Evolutionary conservation across 2,113 vertebrate species (phyloP).

Genomic region (Bathybates hornii): DNA sequence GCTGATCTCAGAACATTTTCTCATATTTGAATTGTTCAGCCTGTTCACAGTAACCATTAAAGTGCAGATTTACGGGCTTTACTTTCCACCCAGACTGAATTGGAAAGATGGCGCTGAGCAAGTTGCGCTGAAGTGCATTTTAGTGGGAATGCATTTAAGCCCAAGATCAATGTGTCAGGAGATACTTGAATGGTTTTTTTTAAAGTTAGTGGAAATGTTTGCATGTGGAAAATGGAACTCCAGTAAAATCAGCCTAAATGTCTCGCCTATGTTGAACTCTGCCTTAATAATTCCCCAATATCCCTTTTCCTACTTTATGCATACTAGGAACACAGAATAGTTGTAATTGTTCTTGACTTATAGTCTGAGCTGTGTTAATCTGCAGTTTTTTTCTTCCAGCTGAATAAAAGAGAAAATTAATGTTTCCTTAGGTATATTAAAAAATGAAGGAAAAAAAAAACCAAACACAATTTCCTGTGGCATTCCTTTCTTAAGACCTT

Average conservation of each 20-base stretch:
- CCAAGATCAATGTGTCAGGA: not conserved
- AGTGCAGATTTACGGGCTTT: not conserved
- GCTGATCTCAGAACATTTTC: not conserved
- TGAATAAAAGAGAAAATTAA: not conserved
- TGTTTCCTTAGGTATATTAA: not conserved
- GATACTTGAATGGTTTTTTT: not conserved
- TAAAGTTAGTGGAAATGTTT: slow-evolving; percentile 8
- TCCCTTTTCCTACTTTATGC: not conserved
- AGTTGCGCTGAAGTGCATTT: not conserved
- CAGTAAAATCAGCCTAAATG: not conserved
- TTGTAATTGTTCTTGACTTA: not conserved
- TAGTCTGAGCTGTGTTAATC: not conserved
- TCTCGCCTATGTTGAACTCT: not conserved
- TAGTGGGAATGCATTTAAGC: not conserved
- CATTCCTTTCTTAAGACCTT: not conserved
- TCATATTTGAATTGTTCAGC: not conserved
- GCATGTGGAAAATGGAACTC: not conserved
- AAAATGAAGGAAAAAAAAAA: too few species aligned
- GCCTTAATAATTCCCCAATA: not conserved
- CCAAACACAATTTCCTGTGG: not conserved
- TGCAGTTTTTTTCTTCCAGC: not conserved
- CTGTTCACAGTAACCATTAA: not conserved
- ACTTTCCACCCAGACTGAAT: not conserved
- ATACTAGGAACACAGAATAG: not conserved
- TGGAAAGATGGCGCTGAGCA: not conserved